Evolutionary conservation across 2,888 invertebrate genomes (phyloP).

Genomic region (Masnerella sp.): DNA sequence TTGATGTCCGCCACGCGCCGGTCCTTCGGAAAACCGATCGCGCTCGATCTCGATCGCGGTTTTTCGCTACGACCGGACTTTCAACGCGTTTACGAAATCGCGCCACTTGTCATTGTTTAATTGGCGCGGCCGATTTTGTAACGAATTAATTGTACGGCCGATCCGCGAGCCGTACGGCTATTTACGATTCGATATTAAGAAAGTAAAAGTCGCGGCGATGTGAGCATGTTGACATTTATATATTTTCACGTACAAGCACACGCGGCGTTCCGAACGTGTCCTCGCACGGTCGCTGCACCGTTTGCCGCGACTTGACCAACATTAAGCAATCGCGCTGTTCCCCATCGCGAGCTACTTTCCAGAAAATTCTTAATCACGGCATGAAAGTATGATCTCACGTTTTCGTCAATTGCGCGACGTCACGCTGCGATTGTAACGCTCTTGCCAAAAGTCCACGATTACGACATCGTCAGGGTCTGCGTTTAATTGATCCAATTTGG

Average conservation of each 20-base stretch:
- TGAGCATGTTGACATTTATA: conserved; percentile 48
- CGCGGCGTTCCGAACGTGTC: conserved; percentile 72
- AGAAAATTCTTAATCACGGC: conserved; percentile 65
- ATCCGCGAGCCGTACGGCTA: conserved; percentile 1
- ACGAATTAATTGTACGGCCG: conserved; percentile 31
- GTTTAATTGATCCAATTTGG: no score
- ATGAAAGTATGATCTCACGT: conserved; percentile 43
- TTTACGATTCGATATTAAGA: conserved; percentile 62
- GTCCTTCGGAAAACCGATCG: conserved; percentile 20
- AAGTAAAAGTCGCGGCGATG: conserved; percentile 71
- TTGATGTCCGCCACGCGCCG: conserved; percentile 17
- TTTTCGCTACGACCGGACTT: conserved; percentile 1
- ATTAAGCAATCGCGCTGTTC: conserved; percentile 72
- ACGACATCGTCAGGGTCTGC: no score
- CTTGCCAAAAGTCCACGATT: no score
- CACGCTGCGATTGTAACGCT: no score
- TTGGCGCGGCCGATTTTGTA: conserved; percentile 36
- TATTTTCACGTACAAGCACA: conserved; percentile 63
- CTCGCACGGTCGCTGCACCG: conserved; percentile 77
- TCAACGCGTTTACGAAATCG: conserved; percentile 26
- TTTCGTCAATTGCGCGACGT: conserved; percentile 32
- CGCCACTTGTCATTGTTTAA: conserved; percentile 40
- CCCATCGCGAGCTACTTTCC: conserved; percentile 65
- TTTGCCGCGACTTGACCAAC: conserved; percentile 68
- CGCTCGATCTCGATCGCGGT: conserved; percentile 12